Percentiles rank a stretch among this genome's conserved stretches.
Evolutionary conservation across 64 coral and sea anemone species (phyloP).

Genomic region (Montipora capricornis): DNA sequence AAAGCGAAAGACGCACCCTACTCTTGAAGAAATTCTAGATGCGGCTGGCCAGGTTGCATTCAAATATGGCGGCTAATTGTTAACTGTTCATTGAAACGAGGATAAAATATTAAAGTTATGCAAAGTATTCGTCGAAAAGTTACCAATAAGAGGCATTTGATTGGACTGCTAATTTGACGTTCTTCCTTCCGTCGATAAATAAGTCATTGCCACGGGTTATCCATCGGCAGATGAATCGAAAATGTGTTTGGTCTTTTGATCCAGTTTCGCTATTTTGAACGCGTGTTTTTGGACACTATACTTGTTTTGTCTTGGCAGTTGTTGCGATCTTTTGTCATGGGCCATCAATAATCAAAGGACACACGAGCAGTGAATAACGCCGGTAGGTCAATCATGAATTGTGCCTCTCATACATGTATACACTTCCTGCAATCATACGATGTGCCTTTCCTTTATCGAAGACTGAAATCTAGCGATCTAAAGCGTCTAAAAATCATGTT

Average conservation of each 20-base stretch:
- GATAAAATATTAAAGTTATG: slow-evolving; percentile 2
- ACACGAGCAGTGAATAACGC: no score
- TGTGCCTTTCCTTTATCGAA: no score
- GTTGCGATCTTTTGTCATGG: not conserved
- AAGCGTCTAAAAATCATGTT: not conserved
- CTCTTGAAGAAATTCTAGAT: no score
- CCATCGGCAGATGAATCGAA: not conserved
- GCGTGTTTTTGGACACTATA: not conserved
- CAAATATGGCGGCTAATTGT: slow-evolving; percentile 4
- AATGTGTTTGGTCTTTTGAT: not conserved
- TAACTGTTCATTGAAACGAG: not conserved
- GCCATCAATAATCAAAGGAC: slow-evolving; percentile 1
- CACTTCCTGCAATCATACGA: not conserved
- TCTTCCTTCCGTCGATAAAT: slow-evolving; percentile 1
- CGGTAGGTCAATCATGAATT: not conserved
- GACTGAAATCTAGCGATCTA: no score
- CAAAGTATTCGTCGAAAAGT: not conserved
- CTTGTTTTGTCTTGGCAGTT: not conserved
- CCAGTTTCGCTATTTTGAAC: not conserved
- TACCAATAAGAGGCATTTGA: not conserved
- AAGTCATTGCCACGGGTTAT: slow-evolving; percentile 1
- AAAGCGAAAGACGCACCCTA: no score
- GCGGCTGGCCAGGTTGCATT: slow-evolving; percentile 13
- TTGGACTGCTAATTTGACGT: not conserved
- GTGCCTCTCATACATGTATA: no score